phyloP scores from a whole-genome alignment of 2,113 vertebrate genomes.

The Lota lota region DNA sequence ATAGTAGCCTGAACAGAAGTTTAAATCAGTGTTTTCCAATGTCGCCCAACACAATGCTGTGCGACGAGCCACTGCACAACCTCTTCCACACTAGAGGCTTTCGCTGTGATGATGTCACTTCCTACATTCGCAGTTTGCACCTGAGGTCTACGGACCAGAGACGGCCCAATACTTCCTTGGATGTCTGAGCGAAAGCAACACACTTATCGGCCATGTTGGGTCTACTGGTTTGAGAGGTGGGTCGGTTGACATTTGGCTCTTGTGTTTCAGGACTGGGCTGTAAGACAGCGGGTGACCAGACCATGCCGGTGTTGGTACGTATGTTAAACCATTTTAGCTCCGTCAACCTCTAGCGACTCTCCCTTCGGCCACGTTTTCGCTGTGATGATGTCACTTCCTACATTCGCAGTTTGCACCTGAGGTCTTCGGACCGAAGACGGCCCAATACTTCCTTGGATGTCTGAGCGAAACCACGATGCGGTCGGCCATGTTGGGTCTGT shows the following conservation, averaged over 20 bases:
- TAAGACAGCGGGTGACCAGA: not conserved
- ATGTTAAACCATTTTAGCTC: not conserved
- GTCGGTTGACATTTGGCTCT: no score
- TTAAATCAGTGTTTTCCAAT: no score
- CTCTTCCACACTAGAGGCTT: no score
- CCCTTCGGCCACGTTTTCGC: not conserved
- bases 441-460: slow-evolving; percentile 6
- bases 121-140: slow-evolving; percentile 3
- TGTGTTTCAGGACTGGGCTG: no score
- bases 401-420: slow-evolving; percentile 9
- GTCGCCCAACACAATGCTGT: no score
- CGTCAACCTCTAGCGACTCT: not conserved
- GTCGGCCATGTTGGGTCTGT: no score
- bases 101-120: slow-evolving; percentile 3
- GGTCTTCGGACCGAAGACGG: not conserved
- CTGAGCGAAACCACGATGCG: not conserved
- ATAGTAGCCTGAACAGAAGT: no score
- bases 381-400: slow-evolving; percentile 1
- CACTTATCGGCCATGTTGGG: no score
- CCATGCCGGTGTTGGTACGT: not conserved
- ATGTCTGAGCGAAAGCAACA: not conserved
- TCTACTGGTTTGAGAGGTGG: no score
- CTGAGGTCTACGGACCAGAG: not conserved
- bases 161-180: slow-evolving; percentile 1
- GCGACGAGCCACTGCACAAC: no score